phyloP scores from a whole-genome alignment of 1,140 invertebrate species.

The Coenobita brevimanus region DNA sequence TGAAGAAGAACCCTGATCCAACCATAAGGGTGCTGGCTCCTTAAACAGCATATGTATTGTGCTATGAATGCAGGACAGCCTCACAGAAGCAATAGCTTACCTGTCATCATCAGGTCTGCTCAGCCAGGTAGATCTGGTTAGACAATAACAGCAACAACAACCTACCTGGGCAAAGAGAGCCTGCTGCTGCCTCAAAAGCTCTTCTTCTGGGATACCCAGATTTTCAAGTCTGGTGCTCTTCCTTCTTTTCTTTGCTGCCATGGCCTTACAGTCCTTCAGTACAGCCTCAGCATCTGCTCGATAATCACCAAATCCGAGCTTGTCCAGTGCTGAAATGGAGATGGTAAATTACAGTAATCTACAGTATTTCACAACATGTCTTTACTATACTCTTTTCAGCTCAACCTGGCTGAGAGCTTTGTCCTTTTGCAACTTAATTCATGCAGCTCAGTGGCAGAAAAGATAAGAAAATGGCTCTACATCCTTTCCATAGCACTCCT shows the following conservation, averaged over 20 bases:
- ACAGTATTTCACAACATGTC: not conserved
- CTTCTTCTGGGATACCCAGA: slow-evolving; percentile 97
- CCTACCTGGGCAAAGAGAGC: slow-evolving; percentile 94
- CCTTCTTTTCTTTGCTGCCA: slow-evolving; percentile 92
- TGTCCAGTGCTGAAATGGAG: slow-evolving; percentile 84
- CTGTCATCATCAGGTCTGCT: slow-evolving; percentile 72
- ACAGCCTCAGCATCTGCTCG: slow-evolving; percentile 95
- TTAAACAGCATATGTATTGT: no score
- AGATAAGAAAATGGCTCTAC: no score
- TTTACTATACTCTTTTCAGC: no score
- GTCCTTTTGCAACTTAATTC: no score
- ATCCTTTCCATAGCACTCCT: no score
- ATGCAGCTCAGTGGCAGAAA: no score
- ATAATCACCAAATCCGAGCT: slow-evolving; percentile 94
- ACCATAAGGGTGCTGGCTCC: no score
- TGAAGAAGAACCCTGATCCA: no score
- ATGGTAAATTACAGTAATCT: not conserved
- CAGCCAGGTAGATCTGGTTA: not conserved
- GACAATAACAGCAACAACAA: slow-evolving; percentile 64
- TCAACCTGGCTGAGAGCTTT: no score
- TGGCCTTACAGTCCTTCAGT: slow-evolving; percentile 95
- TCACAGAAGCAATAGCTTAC: slow-evolving; percentile 79
- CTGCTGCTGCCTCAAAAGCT: slow-evolving; percentile 95
- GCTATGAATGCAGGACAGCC: no score
- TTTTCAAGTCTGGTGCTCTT: slow-evolving; percentile 96